Percentiles rank a stretch among this genome's conserved stretches.
Conservation (phyloP, 2,888 invertebrate species). For the Agrochola macilenta region DNA sequence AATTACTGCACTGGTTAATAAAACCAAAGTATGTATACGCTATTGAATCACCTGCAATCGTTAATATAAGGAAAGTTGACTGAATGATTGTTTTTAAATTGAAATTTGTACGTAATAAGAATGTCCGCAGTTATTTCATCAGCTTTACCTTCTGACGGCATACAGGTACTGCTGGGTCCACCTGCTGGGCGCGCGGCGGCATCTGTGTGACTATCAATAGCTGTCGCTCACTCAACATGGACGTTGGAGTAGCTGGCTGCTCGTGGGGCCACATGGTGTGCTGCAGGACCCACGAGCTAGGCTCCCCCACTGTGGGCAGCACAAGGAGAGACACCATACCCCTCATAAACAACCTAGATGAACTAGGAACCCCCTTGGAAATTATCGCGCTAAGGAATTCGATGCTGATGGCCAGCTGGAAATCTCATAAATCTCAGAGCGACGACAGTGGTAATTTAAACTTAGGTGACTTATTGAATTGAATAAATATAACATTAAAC, state of each 20-base stretch:
- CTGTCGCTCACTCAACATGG: slow-evolving; percentile 71
- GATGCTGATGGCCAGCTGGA: slow-evolving; percentile 34
- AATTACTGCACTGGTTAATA: neutral
- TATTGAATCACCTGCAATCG: neutral
- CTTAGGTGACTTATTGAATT: slow-evolving; percentile 29
- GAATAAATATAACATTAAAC: slow-evolving; percentile 10
- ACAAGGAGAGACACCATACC: slow-evolving; percentile 45
- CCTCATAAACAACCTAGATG: slow-evolving; percentile 48
- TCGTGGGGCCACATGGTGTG: slow-evolving; percentile 73
- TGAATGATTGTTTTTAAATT: neutral
- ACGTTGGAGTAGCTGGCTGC: slow-evolving; percentile 74
- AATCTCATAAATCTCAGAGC: slow-evolving; percentile 17
- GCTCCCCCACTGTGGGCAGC: slow-evolving; percentile 64
- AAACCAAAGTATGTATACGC: neutral
- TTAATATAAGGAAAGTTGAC: neutral
- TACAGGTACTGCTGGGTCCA: slow-evolving; percentile 71
- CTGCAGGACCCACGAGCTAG: slow-evolving; percentile 68
- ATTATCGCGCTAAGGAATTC: slow-evolving; percentile 63
- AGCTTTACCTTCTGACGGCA: neutral
- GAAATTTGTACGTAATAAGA: neutral
- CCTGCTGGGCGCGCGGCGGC: slow-evolving; percentile 82
- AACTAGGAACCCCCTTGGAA: slow-evolving; percentile 60
- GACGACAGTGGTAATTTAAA: neutral
- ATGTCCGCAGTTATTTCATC: neutral
- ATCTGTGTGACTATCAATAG: slow-evolving; percentile 72